Percentiles rank a stretch among this genome's conserved stretches.
Evolutionary conservation across 2,888 invertebrate species (phyloP).

Genomic region (Sipunculus nudus): DNA sequence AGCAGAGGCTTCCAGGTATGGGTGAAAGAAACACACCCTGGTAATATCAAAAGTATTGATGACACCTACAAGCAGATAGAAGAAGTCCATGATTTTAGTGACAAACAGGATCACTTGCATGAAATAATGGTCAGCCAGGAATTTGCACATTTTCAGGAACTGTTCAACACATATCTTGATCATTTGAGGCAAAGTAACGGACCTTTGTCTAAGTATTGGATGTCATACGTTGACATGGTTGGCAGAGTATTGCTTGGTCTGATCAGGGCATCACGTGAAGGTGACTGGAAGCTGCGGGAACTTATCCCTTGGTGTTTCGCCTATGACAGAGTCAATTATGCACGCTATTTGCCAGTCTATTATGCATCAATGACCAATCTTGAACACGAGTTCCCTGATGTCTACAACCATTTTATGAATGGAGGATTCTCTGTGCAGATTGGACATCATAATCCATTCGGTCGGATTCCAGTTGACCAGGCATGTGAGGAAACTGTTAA

Average conservation of each 20-base stretch:
- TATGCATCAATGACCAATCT: conserved; percentile 34
- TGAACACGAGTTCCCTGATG: conserved; percentile 15
- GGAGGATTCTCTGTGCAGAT: too few relatives aligned
- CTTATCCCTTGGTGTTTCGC: conserved; percentile 23
- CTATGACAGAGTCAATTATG: conserved; percentile 22
- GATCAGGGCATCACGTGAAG: conserved; percentile 11
- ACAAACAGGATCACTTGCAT: too few relatives aligned
- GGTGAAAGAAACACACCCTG: conserved; percentile 19
- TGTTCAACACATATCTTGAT: background rate
- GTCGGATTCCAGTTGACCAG: too few relatives aligned
- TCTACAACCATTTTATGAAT: conserved; percentile 6
- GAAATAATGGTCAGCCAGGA: conserved; percentile 2
- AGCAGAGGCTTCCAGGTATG: conserved; percentile 25
- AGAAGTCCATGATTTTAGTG: background rate
- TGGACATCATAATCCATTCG: too few relatives aligned
- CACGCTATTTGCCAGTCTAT: conserved; percentile 25
- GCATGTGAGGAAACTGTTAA: conserved; percentile 22
- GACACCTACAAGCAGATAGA: background rate
- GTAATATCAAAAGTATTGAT: background rate
- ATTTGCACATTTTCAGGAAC: too few relatives aligned
- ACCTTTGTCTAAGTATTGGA: conserved; percentile 9
- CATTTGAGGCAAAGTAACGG: conserved; percentile 13
- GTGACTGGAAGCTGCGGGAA: conserved; percentile 9
- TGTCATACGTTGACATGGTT: conserved; percentile 17
- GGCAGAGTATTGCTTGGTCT: conserved; percentile 21